These are phyloP conservation scores for Holothuria scabra DNA, from an alignment of 53 echinoderm and acorn worm species.

Conservation along the genomic window DNA sequence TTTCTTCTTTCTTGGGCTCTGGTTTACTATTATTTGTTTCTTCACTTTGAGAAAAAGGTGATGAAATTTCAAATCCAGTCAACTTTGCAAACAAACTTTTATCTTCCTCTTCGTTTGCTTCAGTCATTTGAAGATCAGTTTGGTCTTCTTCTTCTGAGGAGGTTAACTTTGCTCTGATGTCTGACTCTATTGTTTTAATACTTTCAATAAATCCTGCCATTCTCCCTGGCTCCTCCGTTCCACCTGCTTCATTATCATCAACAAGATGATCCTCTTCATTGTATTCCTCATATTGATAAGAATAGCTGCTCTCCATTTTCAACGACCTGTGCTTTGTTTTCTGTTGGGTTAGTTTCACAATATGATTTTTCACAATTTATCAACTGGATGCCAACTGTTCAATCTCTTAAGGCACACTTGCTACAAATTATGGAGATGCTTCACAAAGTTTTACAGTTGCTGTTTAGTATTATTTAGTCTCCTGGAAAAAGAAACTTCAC, in stretches of 20 bases:
- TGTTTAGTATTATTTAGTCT: no score
- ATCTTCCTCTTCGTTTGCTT: constrained; percentile 8
- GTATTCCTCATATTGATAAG: constrained; percentile 34
- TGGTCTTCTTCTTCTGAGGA: constrained; percentile 3
- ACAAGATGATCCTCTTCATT: constrained; percentile 4
- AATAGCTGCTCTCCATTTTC: no score
- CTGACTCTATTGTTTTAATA: constrained; percentile 26
- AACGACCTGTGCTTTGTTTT: no score
- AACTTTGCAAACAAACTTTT: constrained; percentile 22
- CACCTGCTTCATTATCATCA: not conserved
- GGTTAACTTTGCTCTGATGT: constrained; percentile 22
- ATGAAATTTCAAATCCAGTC: constrained; percentile 34
- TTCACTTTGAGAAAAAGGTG: constrained; percentile 21
- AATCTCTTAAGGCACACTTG: no score
- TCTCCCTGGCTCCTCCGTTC: not conserved
- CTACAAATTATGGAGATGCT: no score
- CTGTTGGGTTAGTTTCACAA: no score
- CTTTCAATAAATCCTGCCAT: constrained; percentile 21
- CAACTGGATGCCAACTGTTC: no score
- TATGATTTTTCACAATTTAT: no score
- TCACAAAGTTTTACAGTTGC: no score
- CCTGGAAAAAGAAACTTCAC: no score
- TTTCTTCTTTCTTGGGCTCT: not conserved
- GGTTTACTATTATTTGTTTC: constrained; percentile 6
- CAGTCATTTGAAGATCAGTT: not conserved